Evolutionary conservation across 2,797 vertebrate species (phyloP), one percentile per base, ranked within the genome.

Genomic region (Acestrorhynchus altus): DNA sequence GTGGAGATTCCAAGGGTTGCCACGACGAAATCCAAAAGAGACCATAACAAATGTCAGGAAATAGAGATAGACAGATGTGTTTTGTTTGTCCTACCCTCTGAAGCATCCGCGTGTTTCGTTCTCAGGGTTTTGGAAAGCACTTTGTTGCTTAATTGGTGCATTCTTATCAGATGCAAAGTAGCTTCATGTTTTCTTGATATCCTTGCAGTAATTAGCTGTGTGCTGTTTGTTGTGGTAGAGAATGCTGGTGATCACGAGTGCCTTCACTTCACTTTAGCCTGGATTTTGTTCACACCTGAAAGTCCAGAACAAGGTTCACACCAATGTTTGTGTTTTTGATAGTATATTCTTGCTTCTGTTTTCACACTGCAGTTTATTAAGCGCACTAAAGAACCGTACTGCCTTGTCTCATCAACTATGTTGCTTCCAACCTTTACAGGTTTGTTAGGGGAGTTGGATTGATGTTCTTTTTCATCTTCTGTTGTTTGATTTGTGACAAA

Each of bases 121-220:
- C n/a, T 70, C 12, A 22, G 16, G 9, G 47, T 40, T 22, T 22
- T 8, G n/a, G 49, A 39, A 40, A 70, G n/a, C 18, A 69, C 26
- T 49, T 68, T 47, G 44, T 10, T 49, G 65, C 16, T 26, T 51
- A 49, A 49, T 68, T 64, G 39, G 61, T 64, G 60, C 60, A n/a
- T 63, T 4, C 18, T 52, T 20, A 39, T 35, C 46, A 68, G 46
- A 68, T 68, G 64, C 11, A 8, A 39, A 69, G 26, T 67, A 18
- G 24, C 15, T 67, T 67, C 40, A 51, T 68, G 65, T 51, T 22
- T 51, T 51, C 46, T n/a, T 35, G 66, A 52, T 44, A 13, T n/a
- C 9, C 22, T 6, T 52, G 8, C n/a, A 20, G 47, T 69, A 51
- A 69, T 69, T 52, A 31, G 18, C 11, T 69, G 52, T 51, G 47